phyloP scores from a whole-genome alignment of 2,797 vertebrate species.

The Arvicola amphibius region DNA sequence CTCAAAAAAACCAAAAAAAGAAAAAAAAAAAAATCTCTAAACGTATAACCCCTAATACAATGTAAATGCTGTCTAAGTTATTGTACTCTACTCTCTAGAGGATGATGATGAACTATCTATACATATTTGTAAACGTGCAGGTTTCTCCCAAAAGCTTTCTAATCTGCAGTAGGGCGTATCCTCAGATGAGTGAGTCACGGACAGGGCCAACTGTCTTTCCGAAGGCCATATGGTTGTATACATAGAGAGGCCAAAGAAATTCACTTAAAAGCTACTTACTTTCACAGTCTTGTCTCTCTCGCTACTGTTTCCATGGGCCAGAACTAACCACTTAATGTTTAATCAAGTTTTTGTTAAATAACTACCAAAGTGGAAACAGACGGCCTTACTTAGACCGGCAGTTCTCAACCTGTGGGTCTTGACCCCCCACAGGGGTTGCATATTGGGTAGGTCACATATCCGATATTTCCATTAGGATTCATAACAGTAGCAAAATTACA shows the following conservation, averaged over 20 bases:
- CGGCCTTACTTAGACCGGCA: neutral
- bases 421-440: neutral
- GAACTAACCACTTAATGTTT: neutral
- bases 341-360: conserved; percentile 41
- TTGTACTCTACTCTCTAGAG: neutral
- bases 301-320: neutral
- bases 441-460: no score
- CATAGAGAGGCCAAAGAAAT: conserved; percentile 37
- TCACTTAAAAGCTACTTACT: neutral
- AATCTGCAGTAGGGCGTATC: neutral
- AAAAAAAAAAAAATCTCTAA: no score
- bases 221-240: neutral
- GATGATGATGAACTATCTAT: neutral
- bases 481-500: neutral
- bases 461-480: neutral
- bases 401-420: neutral
- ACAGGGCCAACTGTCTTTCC: neutral
- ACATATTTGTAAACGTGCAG: neutral
- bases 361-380: conserved; percentile 41
- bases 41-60: neutral
- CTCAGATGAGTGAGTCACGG: neutral
- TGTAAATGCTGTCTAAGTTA: neutral
- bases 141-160: neutral
- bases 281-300: conserved; percentile 4
- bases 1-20: no score